Evolutionary conservation across 2,797 vertebrate species (phyloP), one percentile per base, ranked within the genome.

Genomic region (Acipenser oxyrinchus): DNA sequence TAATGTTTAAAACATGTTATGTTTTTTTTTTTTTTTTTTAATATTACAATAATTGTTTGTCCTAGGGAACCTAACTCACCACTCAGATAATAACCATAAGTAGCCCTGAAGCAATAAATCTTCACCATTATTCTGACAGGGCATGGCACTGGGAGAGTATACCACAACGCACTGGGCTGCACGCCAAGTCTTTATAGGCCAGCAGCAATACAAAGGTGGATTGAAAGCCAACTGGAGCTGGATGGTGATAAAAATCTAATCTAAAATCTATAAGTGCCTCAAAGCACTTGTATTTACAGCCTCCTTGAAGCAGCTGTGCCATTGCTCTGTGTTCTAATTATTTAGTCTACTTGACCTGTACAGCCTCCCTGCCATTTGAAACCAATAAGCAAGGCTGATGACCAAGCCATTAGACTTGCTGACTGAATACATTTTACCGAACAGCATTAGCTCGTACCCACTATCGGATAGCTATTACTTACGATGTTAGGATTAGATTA

Each of bases 221-320:
- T 15, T 50, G 7, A 13, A 48, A 48, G 67, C 58, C 66, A 60
- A 67, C 60, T 52, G 65, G 48, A 37, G 10, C 51, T 13, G 15
- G n/a, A 18, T 49, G 13, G 51, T 7, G 23, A 68, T 64, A 68
- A 65, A 67, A 66, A 70, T 64, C 57, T 67, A 59, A 69, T 71
- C 60, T 71, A 10, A 52, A 59, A 68, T 67, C 59, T 66, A 64
- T 51, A 67, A 69, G 55, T 65, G 60, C 64, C 59, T 60, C 64
- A 18, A 49, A 66, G 66, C 61, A 48, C 63, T 68, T 66, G 13
- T 18, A 12, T 55, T 71, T 64, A 63, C 57, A 51, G 58, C 58
- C 18, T 37, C 8, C 57, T 60, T 61, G 49, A 51, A 51, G 13
- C 6, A 48, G 48, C 66, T 13, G 4, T 18, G 52, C 9, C 8